Percentiles rank a stretch among this genome's conserved stretches.
Conservation (phyloP, 2,113 vertebrate genomes). For the Eulemur rufifrons region DNA sequence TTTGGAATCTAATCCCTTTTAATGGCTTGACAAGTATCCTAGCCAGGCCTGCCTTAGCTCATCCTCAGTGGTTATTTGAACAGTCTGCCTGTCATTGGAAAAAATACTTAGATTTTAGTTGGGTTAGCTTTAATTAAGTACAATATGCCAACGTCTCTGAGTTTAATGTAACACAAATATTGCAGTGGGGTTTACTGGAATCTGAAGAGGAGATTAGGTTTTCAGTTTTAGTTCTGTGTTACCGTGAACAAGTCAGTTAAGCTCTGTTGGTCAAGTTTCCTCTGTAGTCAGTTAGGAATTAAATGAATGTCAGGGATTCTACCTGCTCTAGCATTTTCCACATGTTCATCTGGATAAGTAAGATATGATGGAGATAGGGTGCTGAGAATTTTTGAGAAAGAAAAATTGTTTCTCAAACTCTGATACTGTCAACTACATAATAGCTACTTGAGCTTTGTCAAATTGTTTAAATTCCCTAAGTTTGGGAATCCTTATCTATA, state of each 20-base stretch:
- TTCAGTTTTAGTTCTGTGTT: slow-evolving; percentile 31
- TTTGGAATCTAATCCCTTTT: slow-evolving; percentile 15
- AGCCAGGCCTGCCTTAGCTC: background rate
- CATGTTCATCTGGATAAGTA: slow-evolving; percentile 22
- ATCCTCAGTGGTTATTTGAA: slow-evolving; percentile 35
- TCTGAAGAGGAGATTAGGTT: background rate
- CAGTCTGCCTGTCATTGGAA: background rate
- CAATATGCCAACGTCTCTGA: background rate
- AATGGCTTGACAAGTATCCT: background rate
- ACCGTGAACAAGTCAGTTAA: slow-evolving; percentile 3
- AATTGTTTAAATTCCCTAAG: background rate
- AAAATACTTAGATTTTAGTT: slow-evolving; percentile 41
- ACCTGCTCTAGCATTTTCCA: background rate
- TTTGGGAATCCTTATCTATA: background rate
- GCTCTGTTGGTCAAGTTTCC: background rate
- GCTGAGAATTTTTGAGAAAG: slow-evolving; percentile 4
- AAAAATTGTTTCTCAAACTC: slow-evolving; percentile 1
- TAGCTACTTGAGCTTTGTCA: background rate
- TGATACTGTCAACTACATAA: background rate
- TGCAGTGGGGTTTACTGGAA: background rate
- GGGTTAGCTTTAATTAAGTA: slow-evolving; percentile 26
- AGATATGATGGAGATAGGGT: background rate
- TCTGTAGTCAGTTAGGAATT: slow-evolving; percentile 17
- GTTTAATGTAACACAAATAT: slow-evolving; percentile 3
- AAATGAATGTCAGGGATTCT: background rate